Evolutionary conservation across 2,888 invertebrate species (phyloP), one percentile per base, ranked within the genome.

Genomic region (Philonicus albiceps): DNA sequence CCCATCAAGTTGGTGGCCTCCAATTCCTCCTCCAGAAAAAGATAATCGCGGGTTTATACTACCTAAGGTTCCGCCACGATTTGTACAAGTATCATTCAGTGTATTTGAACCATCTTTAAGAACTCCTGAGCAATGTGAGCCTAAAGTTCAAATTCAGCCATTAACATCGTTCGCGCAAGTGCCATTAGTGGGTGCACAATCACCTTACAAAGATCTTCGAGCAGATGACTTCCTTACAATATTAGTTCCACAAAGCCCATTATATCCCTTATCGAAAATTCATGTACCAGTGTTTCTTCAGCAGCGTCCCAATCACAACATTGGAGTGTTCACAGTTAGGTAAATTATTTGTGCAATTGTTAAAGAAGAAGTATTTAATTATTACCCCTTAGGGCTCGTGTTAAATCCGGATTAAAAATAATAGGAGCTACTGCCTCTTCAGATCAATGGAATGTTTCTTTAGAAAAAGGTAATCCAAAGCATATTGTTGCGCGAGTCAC

Each of bases 1-100:
- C 53, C 98, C 98, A 0, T 95, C 97, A 11, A 95, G 95, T 85
- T 98, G 98, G 98, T 98, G 98, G 98, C 95, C 96, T 27, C 95
- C 96, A 0, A 91, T 95, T 86, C 95, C 95, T 4, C 93, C 94
- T 0, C 94, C 94, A 0, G 94, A 94, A 87, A 95, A 94, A 53
- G 94, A 94, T 89, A 94, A 94, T 11, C 93, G 93, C 87, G 93
- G 93, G 78, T 93, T 93, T 88, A 91, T 90, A 88, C 93, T 90
- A 88, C 92, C 91, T 89, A 94, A 94, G 91, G 94, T 95, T 78
- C 96, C 97, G 22, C 96, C 96, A 80, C 93, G 96, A 83, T 94
- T 95, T 88, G 96, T 96, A 22, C 95, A 96, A 90, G 94, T 98
- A 64, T 96, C 97, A 0, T 98, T 98, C 91, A 97, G 97, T 74